phyloP scores from a whole-genome alignment of 2,113 vertebrate genomes.

The Crotophaga sulcirostris region DNA sequence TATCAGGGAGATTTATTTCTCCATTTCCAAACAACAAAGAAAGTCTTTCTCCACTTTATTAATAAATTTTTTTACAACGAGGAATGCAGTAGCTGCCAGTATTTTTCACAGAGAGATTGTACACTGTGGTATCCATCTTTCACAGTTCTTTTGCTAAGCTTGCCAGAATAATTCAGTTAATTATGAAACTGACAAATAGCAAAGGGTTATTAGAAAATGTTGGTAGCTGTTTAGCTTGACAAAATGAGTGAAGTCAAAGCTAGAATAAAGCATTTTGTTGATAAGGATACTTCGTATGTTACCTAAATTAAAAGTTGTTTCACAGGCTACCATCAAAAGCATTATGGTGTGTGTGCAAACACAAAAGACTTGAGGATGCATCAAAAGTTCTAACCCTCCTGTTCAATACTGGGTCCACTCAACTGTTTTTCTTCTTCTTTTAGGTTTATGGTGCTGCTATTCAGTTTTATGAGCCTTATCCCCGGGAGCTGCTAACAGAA shows the following conservation, averaged over 20 bases:
- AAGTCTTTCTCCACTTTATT: background rate
- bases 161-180: background rate
- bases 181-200: background rate
- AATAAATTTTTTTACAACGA: background rate
- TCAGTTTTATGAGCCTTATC: slow-evolving; percentile 94
- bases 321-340: background rate
- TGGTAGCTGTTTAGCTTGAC: background rate
- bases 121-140: background rate
- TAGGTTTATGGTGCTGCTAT: slow-evolving; percentile 97
- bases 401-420: background rate
- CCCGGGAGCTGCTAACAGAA: slow-evolving; percentile 86
- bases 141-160: background rate
- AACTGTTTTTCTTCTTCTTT: background rate
- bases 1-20: background rate
- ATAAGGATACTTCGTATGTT: background rate
- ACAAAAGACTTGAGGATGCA: background rate
- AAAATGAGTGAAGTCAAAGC: background rate
- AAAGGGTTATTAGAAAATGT: background rate
- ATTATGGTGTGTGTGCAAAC: background rate
- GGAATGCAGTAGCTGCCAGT: background rate
- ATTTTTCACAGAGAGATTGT: background rate
- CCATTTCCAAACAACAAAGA: background rate
- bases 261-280: background rate
- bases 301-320: background rate
- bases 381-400: background rate